Conservation (phyloP, 2,888 invertebrate genomes). For the Seira sanloemensis region DNA sequence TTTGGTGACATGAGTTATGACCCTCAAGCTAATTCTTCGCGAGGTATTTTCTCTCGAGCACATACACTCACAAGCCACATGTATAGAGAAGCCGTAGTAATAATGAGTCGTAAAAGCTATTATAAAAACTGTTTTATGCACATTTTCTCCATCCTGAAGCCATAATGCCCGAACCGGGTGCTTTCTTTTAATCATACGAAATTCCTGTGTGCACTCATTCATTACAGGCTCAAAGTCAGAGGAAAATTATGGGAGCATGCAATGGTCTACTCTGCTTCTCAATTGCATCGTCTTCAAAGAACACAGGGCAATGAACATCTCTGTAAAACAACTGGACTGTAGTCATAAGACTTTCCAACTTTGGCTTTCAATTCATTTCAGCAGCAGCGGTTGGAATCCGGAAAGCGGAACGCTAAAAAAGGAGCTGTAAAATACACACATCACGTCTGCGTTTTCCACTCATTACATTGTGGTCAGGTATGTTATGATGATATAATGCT, state of each 20-base stretch:
- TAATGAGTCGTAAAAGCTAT: constrained; percentile 37
- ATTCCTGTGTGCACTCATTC: constrained; percentile 52
- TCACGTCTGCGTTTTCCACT: constrained; percentile 7
- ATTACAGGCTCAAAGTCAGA: constrained; percentile 40
- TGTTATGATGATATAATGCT: constrained; percentile 26
- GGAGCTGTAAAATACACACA: constrained; percentile 23
- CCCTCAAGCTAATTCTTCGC: constrained; percentile 28
- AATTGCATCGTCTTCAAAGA: not conserved
- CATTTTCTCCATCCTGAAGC: constrained; percentile 12
- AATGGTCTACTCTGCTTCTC: not conserved
- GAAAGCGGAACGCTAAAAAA: constrained; percentile 18
- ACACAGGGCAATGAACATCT: not conserved
- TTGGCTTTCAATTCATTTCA: too few species aligned
- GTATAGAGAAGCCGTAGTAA: constrained; percentile 17
- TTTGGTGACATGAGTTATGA: constrained; percentile 56
- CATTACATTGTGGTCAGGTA: constrained; percentile 47
- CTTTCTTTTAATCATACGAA: constrained; percentile 39
- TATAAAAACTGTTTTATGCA: constrained; percentile 10
- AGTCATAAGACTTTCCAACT: constrained; percentile 13
- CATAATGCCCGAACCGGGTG: constrained; percentile 32
- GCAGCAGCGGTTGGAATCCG: not conserved
- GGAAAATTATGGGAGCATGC: constrained; percentile 41
- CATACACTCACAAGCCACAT: too few species aligned
- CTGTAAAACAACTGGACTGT: not conserved
- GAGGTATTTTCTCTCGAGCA: constrained; percentile 26